phyloP scores from a whole-genome alignment of 2,888 invertebrate genomes.

The Andrena flavipes region DNA sequence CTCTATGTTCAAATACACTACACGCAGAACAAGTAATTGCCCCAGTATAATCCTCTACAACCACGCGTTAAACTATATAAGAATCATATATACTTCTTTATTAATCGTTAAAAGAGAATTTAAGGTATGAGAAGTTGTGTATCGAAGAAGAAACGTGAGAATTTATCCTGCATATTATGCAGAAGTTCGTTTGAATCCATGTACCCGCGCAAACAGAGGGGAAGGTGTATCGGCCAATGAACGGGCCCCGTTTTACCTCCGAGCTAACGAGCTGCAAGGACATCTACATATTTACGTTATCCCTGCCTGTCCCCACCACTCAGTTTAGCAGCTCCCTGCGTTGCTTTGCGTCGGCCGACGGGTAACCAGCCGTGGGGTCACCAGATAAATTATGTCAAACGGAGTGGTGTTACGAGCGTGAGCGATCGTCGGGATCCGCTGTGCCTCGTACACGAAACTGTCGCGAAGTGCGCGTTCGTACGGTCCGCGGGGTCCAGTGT shows the following conservation, averaged over 20 bases:
- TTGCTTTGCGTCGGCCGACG: slow-evolving; percentile 63
- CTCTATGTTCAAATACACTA: too few species aligned
- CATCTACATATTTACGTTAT: slow-evolving; percentile 42
- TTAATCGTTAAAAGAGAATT: too few species aligned
- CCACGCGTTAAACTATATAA: background rate
- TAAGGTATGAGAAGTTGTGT: too few species aligned
- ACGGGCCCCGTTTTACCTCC: slow-evolving; percentile 5
- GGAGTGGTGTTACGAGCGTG: slow-evolving; percentile 67
- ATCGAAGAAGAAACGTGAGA: too few species aligned
- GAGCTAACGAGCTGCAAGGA: background rate
- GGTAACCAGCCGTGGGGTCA: slow-evolving; percentile 70
- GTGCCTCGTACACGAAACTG: slow-evolving; percentile 37
- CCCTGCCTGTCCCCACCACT: slow-evolving; percentile 56
- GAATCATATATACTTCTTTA: background rate
- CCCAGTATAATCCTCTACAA: too few species aligned
- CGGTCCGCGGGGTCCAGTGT: slow-evolving; percentile 26
- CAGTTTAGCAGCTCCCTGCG: slow-evolving; percentile 59
- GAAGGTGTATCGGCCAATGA: slow-evolving; percentile 5
- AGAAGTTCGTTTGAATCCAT: background rate
- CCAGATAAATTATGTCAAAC: slow-evolving; percentile 75
- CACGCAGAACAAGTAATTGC: too few species aligned
- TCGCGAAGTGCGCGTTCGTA: slow-evolving; percentile 49
- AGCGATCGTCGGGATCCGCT: slow-evolving; percentile 50
- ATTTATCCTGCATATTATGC: background rate
- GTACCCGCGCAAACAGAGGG: slow-evolving; percentile 22